A percentile compares a stretch with the other conserved stretches of the same genome.
These are phyloP conservation scores for Oryzaephilus surinamensis DNA, from an alignment of 1,140 invertebrate genomes.

Conservation along the genomic window DNA sequence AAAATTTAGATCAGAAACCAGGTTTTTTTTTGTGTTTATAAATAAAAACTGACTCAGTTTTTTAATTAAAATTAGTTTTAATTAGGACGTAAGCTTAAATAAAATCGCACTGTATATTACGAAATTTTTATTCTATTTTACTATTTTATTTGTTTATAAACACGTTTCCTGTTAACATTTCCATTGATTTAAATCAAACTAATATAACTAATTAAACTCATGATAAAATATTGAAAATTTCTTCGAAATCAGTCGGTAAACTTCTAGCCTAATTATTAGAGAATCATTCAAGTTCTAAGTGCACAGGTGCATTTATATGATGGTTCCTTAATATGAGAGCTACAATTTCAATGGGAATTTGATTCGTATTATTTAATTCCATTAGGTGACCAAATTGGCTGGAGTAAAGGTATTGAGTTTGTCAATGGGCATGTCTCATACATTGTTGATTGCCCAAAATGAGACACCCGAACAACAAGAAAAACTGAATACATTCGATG, in stretches of 20 bases:
- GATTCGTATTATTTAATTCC: constrained; percentile 8
- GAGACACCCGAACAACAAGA: constrained; percentile 55
- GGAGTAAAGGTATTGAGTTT: constrained; percentile 71
- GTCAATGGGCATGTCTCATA: constrained; percentile 75
- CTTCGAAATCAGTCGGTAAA: not conserved
- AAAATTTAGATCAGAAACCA: no score
- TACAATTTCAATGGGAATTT: not conserved
- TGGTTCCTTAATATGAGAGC: not conserved
- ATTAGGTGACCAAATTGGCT: constrained; percentile 64
- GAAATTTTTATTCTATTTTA: no score
- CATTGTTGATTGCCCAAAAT: constrained; percentile 58
- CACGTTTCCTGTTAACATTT: no score
- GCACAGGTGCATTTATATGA: not conserved
- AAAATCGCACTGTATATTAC: no score
- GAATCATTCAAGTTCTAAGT: not conserved
- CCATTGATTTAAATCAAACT: no score
- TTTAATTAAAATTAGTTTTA: no score
- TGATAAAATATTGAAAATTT: no score
- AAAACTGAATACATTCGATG: constrained; percentile 48
- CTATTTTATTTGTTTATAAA: no score
- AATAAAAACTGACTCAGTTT: no score
- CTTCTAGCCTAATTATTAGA: not conserved
- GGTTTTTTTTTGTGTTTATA: no score
- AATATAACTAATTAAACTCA: not conserved
- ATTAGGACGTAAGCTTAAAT: no score